phyloP scores from a whole-genome alignment of 2,113 vertebrate genomes.

The Dasyprocta punctata region DNA sequence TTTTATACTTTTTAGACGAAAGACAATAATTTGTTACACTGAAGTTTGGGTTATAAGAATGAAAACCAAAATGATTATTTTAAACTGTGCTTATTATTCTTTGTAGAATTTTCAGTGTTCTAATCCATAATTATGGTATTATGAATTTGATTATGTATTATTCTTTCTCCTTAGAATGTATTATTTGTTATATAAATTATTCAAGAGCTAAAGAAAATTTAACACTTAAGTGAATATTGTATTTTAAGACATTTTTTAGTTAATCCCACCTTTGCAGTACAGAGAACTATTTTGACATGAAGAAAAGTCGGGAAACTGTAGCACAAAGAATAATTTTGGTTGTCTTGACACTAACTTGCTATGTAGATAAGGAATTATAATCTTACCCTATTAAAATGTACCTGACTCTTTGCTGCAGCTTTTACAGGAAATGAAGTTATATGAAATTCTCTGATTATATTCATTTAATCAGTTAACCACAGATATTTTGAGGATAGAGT shows the following conservation, averaged over 20 bases:
- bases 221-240: background rate
- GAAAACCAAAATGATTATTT: background rate
- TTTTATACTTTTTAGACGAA: constrained; percentile 36
- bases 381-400: background rate
- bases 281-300: background rate
- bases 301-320: background rate
- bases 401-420: background rate
- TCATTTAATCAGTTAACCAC: background rate
- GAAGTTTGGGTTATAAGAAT: background rate
- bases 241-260: background rate
- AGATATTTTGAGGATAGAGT: background rate
- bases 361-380: background rate
- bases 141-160: background rate
- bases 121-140: background rate
- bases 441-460: background rate
- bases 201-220: background rate
- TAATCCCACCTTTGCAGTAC: background rate
- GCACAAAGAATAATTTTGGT: background rate
- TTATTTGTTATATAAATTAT: background rate
- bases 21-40: background rate
- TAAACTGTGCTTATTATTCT: background rate
- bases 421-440: constrained; percentile 30
- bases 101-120: background rate
- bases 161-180: background rate
- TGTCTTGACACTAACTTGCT: background rate